These are phyloP conservation scores for Babylonia areolata DNA, from an alignment of 1,140 invertebrate species.

Conservation along the genomic window DNA sequence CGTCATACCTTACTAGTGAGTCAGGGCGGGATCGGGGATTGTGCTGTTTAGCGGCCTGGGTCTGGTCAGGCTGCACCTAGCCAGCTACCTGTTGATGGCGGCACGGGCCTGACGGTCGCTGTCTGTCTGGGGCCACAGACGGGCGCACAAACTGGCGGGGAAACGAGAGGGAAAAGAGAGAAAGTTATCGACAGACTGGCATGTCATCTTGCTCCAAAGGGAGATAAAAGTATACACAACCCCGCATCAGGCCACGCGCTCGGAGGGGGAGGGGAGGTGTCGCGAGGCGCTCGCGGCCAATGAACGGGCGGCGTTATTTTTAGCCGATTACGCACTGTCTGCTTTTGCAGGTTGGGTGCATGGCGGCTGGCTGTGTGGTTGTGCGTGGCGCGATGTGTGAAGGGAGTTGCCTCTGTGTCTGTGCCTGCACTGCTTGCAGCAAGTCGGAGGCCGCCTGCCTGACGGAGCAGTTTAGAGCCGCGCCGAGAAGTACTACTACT, in stretches of 20 bases:
- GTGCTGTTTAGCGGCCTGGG: no score
- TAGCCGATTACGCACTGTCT: constrained; percentile 11
- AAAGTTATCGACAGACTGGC: not conserved
- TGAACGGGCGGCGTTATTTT: not conserved
- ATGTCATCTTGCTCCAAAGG: constrained; percentile 11
- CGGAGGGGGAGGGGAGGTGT: not conserved
- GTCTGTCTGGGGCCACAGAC: not conserved
- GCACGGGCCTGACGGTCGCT: not conserved
- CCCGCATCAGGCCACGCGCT: constrained; percentile 9
- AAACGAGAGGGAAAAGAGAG: not conserved
- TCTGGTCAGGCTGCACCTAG: no score
- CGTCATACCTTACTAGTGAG: not conserved
- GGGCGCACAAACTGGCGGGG: not conserved
- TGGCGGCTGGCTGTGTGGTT: not conserved
- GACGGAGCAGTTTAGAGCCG: not conserved
- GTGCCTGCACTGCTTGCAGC: not conserved
- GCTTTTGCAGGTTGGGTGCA: not conserved
- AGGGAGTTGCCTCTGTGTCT: not conserved
- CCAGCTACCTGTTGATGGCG: not conserved
- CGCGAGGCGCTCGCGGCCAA: not conserved
- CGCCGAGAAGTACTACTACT: not conserved
- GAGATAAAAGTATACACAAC: not conserved
- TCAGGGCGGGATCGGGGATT: not conserved
- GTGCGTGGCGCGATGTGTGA: not conserved
- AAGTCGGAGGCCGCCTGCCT: not conserved